Evolutionary conservation across 2,888 invertebrate genomes (phyloP), one percentile per base, ranked within the genome.

Genomic region (Eupithecia vulgata): DNA sequence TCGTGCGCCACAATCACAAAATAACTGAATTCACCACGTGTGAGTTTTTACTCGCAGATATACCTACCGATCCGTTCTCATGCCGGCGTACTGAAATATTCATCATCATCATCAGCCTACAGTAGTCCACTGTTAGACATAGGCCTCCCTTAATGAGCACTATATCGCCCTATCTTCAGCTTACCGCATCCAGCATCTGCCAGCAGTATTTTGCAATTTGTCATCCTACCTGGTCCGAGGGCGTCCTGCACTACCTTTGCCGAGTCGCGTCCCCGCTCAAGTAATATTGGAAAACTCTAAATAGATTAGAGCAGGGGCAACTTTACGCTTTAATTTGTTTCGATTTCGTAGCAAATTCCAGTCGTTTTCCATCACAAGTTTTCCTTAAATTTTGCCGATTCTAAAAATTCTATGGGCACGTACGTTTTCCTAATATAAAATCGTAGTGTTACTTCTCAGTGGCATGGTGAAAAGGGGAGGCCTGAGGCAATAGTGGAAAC

Each of bases 391-490:
- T 48, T 0, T 67, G 72, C n/a, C 75, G 34, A 40, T 12, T 78
- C 78, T 76, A 71, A 76, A 71, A 74, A 59, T 68, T 80, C 48
- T 70, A 71, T 68, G 17, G 65, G 15, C 70, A 48, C 64, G 25
- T 66, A 81, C 69, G 73, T 74, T 87, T 87, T 78, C 80, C 76
- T 81, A 80, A 85, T 86, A 90, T 90, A 90, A 89, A 91, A 90
- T 90, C 88, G 86, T 89, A 88, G 89, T 89, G 90, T 88, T 90
- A 90, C 87, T 90, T 88, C 88, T 88, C 83, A 86, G 89, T 84
- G 84, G 88, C 86, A 83, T 82, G 83, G 86, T 83, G 87, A 87
- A 87, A 86, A 88, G 87, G 89, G 89, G 89, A 85, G 83, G 86
- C 87, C 87, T 87, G 79, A 85, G 84, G 91, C 90, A 88, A 90